Evolutionary conservation across 2,888 invertebrate species (phyloP).

Genomic region (Resseliella maxima): DNA sequence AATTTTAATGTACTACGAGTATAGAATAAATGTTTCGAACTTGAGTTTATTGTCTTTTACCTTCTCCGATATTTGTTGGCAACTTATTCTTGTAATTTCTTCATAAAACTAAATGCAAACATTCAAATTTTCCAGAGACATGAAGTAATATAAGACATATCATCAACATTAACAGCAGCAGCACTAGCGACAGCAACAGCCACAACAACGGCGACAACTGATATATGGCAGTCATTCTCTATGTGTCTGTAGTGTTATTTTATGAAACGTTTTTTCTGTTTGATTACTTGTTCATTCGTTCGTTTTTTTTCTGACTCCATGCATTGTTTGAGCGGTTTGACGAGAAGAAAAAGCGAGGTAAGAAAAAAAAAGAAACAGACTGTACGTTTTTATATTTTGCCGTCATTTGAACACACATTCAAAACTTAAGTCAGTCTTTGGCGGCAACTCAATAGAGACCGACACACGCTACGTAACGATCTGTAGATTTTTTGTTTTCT

Average conservation of each 20-base stretch:
- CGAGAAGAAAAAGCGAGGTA: slow-evolving; percentile 5
- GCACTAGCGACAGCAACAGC: not conserved
- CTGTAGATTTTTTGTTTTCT: not conserved
- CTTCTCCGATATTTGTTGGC: too few species aligned
- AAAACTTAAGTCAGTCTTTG: slow-evolving; percentile 27
- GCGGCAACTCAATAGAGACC: slow-evolving; percentile 43
- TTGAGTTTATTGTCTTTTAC: not conserved
- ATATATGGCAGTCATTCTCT: not conserved
- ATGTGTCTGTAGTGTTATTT: slow-evolving; percentile 36
- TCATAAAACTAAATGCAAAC: slow-evolving; percentile 30
- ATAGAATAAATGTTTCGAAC: too few species aligned
- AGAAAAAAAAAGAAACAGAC: not conserved
- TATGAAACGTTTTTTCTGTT: not conserved
- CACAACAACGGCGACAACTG: not conserved
- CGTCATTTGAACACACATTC: not conserved
- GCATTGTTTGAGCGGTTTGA: not conserved
- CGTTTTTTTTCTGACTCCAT: not conserved
- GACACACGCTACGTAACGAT: not conserved
- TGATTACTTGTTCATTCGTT: not conserved
- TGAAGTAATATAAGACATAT: not conserved
- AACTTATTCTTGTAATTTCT: too few species aligned
- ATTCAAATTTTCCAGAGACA: not conserved
- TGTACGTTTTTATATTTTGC: not conserved
- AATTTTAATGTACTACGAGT: too few species aligned
- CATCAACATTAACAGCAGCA: not conserved